phyloP scores from a whole-genome alignment of 2,888 invertebrate species.

The Mermis nigrescens region DNA sequence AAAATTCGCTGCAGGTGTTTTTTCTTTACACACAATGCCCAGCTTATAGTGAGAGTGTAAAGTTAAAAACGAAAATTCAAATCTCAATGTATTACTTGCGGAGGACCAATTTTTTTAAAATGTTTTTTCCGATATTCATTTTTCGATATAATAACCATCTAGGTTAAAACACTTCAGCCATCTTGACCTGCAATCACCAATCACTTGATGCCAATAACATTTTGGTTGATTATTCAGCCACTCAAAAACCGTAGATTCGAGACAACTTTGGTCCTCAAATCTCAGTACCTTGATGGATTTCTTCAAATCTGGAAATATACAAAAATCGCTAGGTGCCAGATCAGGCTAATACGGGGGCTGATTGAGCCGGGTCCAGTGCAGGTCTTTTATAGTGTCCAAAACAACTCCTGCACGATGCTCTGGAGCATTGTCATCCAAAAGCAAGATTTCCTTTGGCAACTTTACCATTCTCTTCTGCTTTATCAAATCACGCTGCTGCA shows the following conservation, averaged over 20 bases:
- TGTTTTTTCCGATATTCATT: too few species aligned
- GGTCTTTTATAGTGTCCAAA: conserved; percentile 4
- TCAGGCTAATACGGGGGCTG: conserved; percentile 13
- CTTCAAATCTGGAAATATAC: conserved; percentile 12
- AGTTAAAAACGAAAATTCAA: too few species aligned
- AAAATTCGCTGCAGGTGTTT: too few species aligned
- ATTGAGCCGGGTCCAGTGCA: conserved; percentile 9
- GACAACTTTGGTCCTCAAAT: conserved; percentile 3
- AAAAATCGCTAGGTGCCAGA: conserved; percentile 11
- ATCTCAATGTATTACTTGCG: too few species aligned
- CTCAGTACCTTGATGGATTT: conserved; percentile 6
- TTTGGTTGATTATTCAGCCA: neutral
- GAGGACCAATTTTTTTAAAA: too few species aligned
- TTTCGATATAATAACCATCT: too few species aligned
- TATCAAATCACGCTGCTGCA: conserved; percentile 3
- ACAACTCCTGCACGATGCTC: conserved; percentile 8
- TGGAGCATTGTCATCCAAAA: conserved; percentile 12
- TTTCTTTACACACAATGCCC: too few species aligned
- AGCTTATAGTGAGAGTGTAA: too few species aligned
- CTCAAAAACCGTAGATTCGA: neutral
- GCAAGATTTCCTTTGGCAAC: conserved; percentile 4
- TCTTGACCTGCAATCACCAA: neutral
- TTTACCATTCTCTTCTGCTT: conserved; percentile 4
- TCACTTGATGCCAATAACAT: neutral
- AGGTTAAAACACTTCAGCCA: too few species aligned